Evolutionary conservation across 92 coral and sea anemone species (phyloP), one percentile per base, ranked within the genome.

Genomic region (Bergia puertoricense): DNA sequence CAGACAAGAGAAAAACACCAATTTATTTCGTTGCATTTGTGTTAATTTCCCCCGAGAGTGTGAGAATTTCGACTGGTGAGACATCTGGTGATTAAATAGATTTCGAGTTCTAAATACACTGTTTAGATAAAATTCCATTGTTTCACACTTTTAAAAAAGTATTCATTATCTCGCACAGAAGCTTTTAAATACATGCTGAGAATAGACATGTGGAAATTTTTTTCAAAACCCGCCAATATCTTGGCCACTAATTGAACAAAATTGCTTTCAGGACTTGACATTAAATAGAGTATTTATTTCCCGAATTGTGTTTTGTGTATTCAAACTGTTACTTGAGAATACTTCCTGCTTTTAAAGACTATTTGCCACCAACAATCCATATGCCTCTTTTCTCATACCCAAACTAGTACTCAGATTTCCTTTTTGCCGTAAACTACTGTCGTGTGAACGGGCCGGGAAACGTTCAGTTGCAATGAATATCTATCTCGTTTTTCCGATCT

Each of bases 41-140:
- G 93, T 90, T 94, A 89, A 90, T 95, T 90, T 88, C 88, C 91
- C 62, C 81, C 56, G 90, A 81, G 41, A 46, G 87, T 89, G 94
- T 95, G 98, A 91, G 98, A 95, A 95, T 62, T 69, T 71, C 80
- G 54, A 85, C 90, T 81, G 88, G 92, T 23, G 79, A 65, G 74
- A 90, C 98, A 95, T 95, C 98, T 95, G 98, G 79, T 82, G 85
- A 82, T 81, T 89, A 91, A 91, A 95, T 95, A 91, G 96, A 88
- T 80, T 92, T 89, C 90, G 90, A 95, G 92, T 91, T 93, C 89
- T 89, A 92, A 95, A 93, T 90, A 90, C 98, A 89, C 93, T 95
- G 93, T 95, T 95, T 95, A 90, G 95, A 90, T 86, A 92, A 93
- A 90, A 90, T 92, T 84, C 91, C 89, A 86, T 95, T 93, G 96